Base-by-base conservation (phyloP, 1,140 invertebrate species). In the Nylanderia fulva region DNA sequence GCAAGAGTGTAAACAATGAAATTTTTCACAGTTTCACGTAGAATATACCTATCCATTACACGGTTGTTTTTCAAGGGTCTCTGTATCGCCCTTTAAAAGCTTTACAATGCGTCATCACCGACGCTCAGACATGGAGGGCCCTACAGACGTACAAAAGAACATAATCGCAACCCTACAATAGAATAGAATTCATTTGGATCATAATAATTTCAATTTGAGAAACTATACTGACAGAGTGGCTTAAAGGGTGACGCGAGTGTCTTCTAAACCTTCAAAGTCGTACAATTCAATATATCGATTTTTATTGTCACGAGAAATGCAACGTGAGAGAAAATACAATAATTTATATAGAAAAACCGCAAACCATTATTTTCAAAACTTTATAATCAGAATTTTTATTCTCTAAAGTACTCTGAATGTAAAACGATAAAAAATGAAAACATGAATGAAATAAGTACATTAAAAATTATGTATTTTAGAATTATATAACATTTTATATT, bases 41-140 rank as follows among this genome's bases (percentile, higher is more conserved):
- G 77, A 61, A 86, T 89, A 89, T 91, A 91, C 91, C 86, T 91
- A 91, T 92, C 91, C 87, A 90, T 91, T 91, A 90, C 85, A 86
- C 79, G 85, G 76, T 92, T 88, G 88, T 92, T 92, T 91, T 87
- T 86, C 84, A 84, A 85, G 85, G 54, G 69, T 42, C 84, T 79
- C 80, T 72, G 80, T 89, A 89, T 91, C 91, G 86, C 91, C 90
- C 87, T 88, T 92, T 91, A 90, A 92, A 91, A 92, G 91, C 91
- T 87, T 92, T 92, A 92, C 92, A 93, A 93, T 93, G 92, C 92
- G 92, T 92, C 92, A 93, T 92, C 92, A 93, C 88, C 91, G 88
- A 85, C 90, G 91, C 88, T 89, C 85, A 88, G 86, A 90, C 86
- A 80, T 90, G 85, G 85, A 93, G 92, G 82, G 86, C 91, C 80